phyloP scores from a whole-genome alignment of 2,113 vertebrate genomes.

The Ciconia boyciana region DNA sequence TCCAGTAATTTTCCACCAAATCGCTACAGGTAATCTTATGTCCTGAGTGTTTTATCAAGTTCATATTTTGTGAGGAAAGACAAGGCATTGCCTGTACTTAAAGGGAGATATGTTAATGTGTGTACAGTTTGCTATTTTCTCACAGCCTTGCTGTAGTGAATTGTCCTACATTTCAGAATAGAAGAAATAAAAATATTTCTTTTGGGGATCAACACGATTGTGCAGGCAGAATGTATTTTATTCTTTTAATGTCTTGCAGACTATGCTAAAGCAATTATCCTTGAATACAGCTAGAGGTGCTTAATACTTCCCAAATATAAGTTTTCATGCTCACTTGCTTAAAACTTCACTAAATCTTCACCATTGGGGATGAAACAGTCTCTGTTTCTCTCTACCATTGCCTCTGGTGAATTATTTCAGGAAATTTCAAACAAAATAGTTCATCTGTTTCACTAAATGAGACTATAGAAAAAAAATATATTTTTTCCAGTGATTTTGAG shows the following conservation, averaged over 20 bases:
- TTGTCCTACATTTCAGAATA: not conserved
- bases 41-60: not conserved
- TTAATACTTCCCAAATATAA: not conserved
- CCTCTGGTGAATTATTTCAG: not conserved
- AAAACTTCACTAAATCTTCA: not conserved
- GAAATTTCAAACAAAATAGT: not conserved
- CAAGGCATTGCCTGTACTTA: not conserved
- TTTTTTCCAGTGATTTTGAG: not conserved
- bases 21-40: slow-evolving; percentile 82
- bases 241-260: not conserved
- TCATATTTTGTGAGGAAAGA: not conserved
- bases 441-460: not conserved
- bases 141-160: not conserved
- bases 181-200: not conserved
- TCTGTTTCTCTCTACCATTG: no score
- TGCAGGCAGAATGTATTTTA: not conserved
- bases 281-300: not conserved
- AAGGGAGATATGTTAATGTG: not conserved
- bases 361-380: not conserved
- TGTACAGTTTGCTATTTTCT: not conserved
- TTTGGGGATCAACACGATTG: not conserved
- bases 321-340: not conserved
- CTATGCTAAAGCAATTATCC: not conserved
- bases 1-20: slow-evolving; percentile 88
- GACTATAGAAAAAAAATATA: rapidly evolving